A percentile compares a stretch with the other conserved stretches of the same genome.
phyloP scores from a whole-genome alignment of 2,797 vertebrate genomes.

The Sebastes oblongus region DNA sequence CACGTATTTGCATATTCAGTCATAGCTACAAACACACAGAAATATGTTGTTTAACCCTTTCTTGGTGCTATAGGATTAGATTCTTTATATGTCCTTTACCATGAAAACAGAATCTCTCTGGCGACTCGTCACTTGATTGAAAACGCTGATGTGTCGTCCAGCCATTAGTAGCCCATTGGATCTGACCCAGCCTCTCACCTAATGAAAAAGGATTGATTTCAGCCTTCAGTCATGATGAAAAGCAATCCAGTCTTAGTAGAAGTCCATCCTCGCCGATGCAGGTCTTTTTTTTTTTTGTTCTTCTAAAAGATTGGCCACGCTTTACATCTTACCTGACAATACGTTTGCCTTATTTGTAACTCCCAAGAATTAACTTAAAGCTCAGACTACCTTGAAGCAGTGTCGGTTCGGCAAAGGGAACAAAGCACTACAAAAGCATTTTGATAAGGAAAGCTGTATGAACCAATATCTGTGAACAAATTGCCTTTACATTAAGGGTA shows the following conservation, averaged over 20 bases:
- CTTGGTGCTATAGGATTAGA: conserved; percentile 84
- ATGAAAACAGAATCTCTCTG: conserved; percentile 65
- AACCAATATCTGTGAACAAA: conserved; percentile 80
- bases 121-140: conserved; percentile 44
- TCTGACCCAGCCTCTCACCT: conserved; percentile 61
- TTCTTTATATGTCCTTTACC: conserved; percentile 60
- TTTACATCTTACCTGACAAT: conserved; percentile 36
- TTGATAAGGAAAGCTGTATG: conserved; percentile 73
- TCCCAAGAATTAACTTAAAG: conserved; percentile 56
- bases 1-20: conserved; percentile 70
- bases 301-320: conserved; percentile 42
- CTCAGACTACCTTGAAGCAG: conserved; percentile 74
- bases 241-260: conserved; percentile 64
- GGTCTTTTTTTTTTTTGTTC: conserved; percentile 13
- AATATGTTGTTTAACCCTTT: conserved; percentile 73
- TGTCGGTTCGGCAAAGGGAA: conserved; percentile 63
- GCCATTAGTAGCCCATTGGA: conserved; percentile 68
- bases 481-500: conserved; percentile 79
- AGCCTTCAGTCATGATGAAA: conserved; percentile 53
- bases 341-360: conserved; percentile 63
- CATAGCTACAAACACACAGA: conserved; percentile 69
- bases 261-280: conserved; percentile 33
- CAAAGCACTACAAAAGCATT: conserved; percentile 69
- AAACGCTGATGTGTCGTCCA: conserved; percentile 44
- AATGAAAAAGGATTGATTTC: conserved; percentile 63